phyloP scores from a whole-genome alignment of 2,888 invertebrate species.

The Eulithis testata region DNA sequence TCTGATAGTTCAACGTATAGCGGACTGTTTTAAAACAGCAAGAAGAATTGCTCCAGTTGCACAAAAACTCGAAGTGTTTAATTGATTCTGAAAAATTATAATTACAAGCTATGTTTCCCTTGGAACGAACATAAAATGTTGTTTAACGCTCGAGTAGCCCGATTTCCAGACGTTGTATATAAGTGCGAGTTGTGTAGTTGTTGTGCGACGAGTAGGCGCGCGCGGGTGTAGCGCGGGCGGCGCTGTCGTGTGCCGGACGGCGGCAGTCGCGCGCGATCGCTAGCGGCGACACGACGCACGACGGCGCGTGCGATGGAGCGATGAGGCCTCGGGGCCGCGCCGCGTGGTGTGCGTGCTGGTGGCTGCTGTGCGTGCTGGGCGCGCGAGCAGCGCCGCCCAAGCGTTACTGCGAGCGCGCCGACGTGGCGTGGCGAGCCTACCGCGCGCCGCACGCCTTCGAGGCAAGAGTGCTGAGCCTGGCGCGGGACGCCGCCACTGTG shows the following conservation, averaged over 20 bases:
- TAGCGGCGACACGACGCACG: slow-evolving; percentile 53
- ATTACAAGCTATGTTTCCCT: no score
- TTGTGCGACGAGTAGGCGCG: neutral
- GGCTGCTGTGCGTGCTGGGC: slow-evolving; percentile 73
- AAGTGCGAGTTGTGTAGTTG: neutral
- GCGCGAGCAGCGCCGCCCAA: slow-evolving; percentile 62
- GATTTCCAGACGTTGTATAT: neutral
- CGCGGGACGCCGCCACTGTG: slow-evolving; percentile 74
- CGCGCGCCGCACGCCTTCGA: slow-evolving; percentile 81
- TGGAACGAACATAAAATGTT: neutral
- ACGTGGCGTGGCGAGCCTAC: slow-evolving; percentile 82
- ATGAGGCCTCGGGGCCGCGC: slow-evolving; percentile 80
- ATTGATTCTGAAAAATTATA: no score
- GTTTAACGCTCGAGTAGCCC: neutral
- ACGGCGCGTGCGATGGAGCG: slow-evolving; percentile 79
- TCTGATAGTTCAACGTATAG: no score
- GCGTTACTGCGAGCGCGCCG: slow-evolving; percentile 82
- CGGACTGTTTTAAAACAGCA: no score
- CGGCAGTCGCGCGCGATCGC: slow-evolving; percentile 78
- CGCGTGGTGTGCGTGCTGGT: slow-evolving; percentile 79
- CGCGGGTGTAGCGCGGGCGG: neutral
- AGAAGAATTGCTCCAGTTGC: no score
- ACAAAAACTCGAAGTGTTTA: no score
- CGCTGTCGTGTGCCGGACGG: slow-evolving; percentile 13
- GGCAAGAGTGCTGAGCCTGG: slow-evolving; percentile 77